Base-by-base conservation (phyloP, 2,113 vertebrate species). In the Aptenodytes forsteri region DNA sequence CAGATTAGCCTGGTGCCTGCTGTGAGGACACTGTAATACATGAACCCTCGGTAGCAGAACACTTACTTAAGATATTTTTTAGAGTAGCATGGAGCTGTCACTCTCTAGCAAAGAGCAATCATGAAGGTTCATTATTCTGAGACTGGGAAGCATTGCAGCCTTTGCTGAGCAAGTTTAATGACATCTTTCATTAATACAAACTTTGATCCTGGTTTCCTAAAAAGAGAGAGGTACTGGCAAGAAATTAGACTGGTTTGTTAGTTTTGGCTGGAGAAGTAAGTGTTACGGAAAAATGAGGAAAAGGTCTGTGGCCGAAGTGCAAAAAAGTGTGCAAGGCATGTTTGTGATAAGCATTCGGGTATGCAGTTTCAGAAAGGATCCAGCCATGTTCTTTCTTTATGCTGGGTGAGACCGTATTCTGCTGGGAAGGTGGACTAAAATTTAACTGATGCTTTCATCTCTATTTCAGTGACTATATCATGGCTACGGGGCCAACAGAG, bases 401-500 rank as follows among this genome's bases (percentile, higher is more conserved):
- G 65, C 26, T 67, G 34, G 10, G 6, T 77, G 27, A 38, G 50
- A 66, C 32, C 20, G 5, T 29, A 16, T 56, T 83, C 38, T 62
- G 7, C 64, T 72, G 38, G 16, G 34, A 32, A 50, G 13, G n/a
- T 56, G 38, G 25, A 66, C 29, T 40, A 65, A 87, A 77, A 78
- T 71, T 47, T 82, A 91, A 92, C 52, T 42, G 40, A 50, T 77
- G 42, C 84, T 94, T 86, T 95, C 25, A 9, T 90, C 79, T 97
- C 93, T 96, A 14, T 97, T 98, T 98, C 97, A 99, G 99, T 97
- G 98, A 99, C 92, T 93, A 76, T 91, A 98, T 94, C 88, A 99
- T 99, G 99, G 98, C 98, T 56, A 98, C 98, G 1, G 98, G 97
- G 92, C 72, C 96, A 84, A 94, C 97, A 82, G 98, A 98, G 18